Percentiles rank a stretch among this genome's conserved stretches.
These are phyloP conservation scores for Eugnorisma glareosa DNA, from an alignment of 2,888 invertebrate genomes.

Conservation along the genomic window DNA sequence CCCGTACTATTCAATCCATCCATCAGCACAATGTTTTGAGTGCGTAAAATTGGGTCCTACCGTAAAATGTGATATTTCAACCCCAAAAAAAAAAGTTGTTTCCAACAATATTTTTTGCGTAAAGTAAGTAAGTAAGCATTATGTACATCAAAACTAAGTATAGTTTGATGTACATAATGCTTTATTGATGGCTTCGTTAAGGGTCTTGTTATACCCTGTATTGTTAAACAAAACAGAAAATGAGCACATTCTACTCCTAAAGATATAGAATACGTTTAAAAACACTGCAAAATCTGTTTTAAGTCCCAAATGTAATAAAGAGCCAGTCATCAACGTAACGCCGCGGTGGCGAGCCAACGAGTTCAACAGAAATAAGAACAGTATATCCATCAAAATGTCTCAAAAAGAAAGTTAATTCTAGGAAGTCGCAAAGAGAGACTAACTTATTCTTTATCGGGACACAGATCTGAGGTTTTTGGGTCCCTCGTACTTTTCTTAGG, in stretches of 20 bases:
- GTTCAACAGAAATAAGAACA: constrained; percentile 55
- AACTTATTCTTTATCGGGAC: constrained; percentile 56
- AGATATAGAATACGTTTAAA: constrained; percentile 12
- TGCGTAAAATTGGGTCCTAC: too few relatives aligned
- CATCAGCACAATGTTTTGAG: too few relatives aligned
- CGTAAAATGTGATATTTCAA: too few relatives aligned
- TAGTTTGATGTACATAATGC: too few relatives aligned
- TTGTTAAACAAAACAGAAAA: constrained; percentile 7
- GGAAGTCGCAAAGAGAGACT: constrained; percentile 53
- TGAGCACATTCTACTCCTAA: not conserved
- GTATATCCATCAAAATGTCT: constrained; percentile 62
- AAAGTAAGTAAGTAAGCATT: too few relatives aligned
- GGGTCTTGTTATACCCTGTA: too few relatives aligned
- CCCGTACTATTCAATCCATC: too few relatives aligned
- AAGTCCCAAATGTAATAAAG: constrained; percentile 31
- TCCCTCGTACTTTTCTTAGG: constrained; percentile 49
- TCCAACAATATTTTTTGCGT: too few relatives aligned
- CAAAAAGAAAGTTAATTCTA: constrained; percentile 67
- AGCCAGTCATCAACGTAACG: constrained; percentile 36
- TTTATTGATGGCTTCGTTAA: too few relatives aligned
- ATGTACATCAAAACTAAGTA: too few relatives aligned
- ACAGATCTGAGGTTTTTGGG: constrained; percentile 55
- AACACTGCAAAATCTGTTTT: constrained; percentile 6
- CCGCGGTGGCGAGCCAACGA: constrained; percentile 45
- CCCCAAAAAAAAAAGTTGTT: too few relatives aligned